Percentiles rank a stretch among this genome's conserved stretches.
These are phyloP conservation scores for Camptogramma bilineatum DNA, from an alignment of 2,888 invertebrate species.

Conservation along the genomic window DNA sequence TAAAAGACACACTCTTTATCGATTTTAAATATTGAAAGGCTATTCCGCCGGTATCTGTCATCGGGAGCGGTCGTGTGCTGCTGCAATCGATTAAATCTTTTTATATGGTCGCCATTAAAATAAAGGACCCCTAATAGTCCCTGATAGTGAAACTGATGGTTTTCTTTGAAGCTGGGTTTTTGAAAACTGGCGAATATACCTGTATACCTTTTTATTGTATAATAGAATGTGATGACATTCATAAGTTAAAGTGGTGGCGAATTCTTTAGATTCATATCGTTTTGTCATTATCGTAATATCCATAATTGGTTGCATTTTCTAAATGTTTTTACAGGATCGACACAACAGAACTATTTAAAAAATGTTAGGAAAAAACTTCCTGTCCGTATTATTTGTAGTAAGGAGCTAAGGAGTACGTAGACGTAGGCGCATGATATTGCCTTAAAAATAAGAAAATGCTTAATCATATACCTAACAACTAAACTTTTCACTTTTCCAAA, in stretches of 20 bases:
- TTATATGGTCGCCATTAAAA: constrained; percentile 73
- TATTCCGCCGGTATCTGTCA: constrained; percentile 80
- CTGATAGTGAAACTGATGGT: constrained; percentile 50
- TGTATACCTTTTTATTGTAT: too few species aligned
- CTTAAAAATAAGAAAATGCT: too few species aligned
- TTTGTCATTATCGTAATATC: not conserved
- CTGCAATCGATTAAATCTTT: constrained; percentile 73
- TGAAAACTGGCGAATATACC: too few species aligned
- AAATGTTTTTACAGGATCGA: not conserved
- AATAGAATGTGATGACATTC: not conserved
- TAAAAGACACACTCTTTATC: not conserved
- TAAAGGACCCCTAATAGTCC: constrained; percentile 70
- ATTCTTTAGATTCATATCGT: not conserved
- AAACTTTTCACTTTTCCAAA: too few species aligned
- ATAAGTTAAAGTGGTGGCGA: not conserved
- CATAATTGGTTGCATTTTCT: not conserved
- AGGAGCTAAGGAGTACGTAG: too few species aligned
- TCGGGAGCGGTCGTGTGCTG: constrained; percentile 70
- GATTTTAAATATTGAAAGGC: constrained; percentile 61
- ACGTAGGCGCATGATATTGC: too few species aligned
- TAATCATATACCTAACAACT: too few species aligned
- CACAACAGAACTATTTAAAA: too few species aligned
- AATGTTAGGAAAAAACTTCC: too few species aligned
- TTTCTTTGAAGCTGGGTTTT: constrained; percentile 21
- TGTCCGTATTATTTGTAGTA: too few species aligned